Evolutionary conservation across 2,797 vertebrate species (phyloP).

Genomic region (Coccyzus lansbergi): DNA sequence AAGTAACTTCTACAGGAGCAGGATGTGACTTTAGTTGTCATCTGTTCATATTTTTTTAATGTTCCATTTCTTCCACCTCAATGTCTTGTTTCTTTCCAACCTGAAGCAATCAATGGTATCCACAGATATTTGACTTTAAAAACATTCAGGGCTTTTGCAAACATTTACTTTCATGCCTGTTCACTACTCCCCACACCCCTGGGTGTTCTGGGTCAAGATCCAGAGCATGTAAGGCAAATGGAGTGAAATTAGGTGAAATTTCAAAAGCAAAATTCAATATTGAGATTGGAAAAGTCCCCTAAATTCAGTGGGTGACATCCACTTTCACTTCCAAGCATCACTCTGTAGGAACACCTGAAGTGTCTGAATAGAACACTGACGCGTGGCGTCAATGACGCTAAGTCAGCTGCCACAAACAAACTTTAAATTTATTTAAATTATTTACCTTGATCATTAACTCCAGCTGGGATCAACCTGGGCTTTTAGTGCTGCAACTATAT

Average conservation of each 20-base stretch:
- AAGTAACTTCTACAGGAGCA: neutral
- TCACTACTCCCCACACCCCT: neutral
- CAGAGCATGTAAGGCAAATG: fast-evolving
- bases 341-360: neutral
- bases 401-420: neutral
- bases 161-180: neutral
- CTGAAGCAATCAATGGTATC: neutral
- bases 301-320: fast-evolving
- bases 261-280: neutral
- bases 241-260: neutral
- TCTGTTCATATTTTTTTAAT: fast-evolving
- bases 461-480: neutral
- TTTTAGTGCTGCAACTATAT: neutral
- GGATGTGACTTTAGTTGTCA: neutral
- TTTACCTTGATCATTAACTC: neutral
- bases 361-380: neutral
- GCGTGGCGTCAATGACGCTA: fast-evolving
- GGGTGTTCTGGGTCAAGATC: neutral
- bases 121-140: neutral
- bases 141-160: neutral
- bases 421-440: neutral
- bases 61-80: neutral
- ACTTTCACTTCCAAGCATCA: neutral
- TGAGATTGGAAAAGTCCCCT: neutral
- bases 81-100: neutral